phyloP scores from a whole-genome alignment of 1,140 invertebrate genomes.

The Globodera ellingtonae region DNA sequence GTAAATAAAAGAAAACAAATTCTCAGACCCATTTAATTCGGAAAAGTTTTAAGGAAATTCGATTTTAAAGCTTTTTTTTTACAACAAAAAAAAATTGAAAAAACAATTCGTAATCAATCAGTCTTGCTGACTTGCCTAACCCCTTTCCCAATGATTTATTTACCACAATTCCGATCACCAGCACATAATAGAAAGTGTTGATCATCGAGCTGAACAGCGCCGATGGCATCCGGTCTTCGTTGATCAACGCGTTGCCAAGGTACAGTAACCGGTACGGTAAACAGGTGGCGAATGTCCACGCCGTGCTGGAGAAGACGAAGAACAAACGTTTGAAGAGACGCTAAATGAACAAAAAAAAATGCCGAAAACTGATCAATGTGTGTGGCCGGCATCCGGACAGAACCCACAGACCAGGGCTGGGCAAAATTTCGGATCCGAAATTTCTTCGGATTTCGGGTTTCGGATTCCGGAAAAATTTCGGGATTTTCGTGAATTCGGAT shows the following conservation, averaged over 20 bases:
- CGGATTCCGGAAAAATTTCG: no score
- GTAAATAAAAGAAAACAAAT: neutral
- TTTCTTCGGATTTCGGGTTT: no score
- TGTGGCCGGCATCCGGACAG: no score
- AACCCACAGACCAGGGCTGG: no score
- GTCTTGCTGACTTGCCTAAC: neutral
- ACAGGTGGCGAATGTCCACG: conserved; percentile 63
- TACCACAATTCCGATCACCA: conserved; percentile 61
- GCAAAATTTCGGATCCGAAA: no score
- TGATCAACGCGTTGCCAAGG: conserved; percentile 39
- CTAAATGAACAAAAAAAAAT: conserved; percentile 44
- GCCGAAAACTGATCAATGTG: neutral
- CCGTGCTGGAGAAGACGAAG: conserved; percentile 61
- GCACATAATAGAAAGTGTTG: conserved; percentile 48
- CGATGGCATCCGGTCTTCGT: neutral
- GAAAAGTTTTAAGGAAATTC: neutral
- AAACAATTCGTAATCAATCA: neutral
- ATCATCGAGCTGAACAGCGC: conserved; percentile 39
- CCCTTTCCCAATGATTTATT: conserved; percentile 46
- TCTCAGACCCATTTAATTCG: neutral
- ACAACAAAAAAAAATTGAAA: neutral
- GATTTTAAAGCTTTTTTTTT: neutral
- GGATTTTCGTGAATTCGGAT: no score
- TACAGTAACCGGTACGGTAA: conserved; percentile 60
- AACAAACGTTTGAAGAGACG: conserved; percentile 61